A percentile compares a stretch with the other conserved stretches of the same genome.
Evolutionary conservation across 2,888 invertebrate genomes (phyloP).

Genomic region (Hirtodrosophila trivittata): DNA sequence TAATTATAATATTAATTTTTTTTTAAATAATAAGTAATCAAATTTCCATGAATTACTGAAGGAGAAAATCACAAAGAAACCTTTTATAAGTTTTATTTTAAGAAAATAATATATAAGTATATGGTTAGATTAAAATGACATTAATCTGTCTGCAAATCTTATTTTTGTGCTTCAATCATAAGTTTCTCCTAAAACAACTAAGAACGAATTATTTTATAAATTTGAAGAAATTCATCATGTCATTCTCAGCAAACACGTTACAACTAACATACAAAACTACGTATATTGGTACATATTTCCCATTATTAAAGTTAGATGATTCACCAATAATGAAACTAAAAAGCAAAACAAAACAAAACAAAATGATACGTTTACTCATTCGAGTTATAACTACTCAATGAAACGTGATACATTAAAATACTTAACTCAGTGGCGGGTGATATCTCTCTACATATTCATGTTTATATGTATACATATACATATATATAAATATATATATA

Average conservation of each 20-base stretch:
- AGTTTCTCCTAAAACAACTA: conserved; percentile 63
- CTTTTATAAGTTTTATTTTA: conserved; percentile 76
- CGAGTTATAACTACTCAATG: conserved; percentile 60
- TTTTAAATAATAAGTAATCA: conserved; percentile 73
- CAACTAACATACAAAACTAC: conserved; percentile 49
- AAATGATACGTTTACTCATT: conserved; percentile 67
- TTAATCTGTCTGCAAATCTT: conserved; percentile 67
- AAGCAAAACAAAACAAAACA: too few relatives aligned
- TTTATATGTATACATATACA: too few relatives aligned
- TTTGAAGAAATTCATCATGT: conserved; percentile 42
- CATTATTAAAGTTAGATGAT: conserved; percentile 75
- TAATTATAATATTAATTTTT: conserved; percentile 58
- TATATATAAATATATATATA: too few relatives aligned
- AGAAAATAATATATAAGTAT: conserved; percentile 60
- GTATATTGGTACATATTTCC: conserved; percentile 56
- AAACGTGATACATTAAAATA: conserved; percentile 74
- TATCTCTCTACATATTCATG: conserved; percentile 67
- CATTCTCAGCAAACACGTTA: conserved; percentile 46
- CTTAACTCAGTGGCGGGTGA: conserved; percentile 78
- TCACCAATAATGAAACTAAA: conserved; percentile 63
- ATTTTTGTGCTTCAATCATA: conserved; percentile 76
- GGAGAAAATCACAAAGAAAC: conserved; percentile 77
- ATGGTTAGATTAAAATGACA: conserved; percentile 73
- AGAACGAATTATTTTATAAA: conserved; percentile 57
- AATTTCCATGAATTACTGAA: conserved; percentile 78